phyloP scores from a whole-genome alignment of 2,797 vertebrate species.

The Eremophila alpestris region DNA sequence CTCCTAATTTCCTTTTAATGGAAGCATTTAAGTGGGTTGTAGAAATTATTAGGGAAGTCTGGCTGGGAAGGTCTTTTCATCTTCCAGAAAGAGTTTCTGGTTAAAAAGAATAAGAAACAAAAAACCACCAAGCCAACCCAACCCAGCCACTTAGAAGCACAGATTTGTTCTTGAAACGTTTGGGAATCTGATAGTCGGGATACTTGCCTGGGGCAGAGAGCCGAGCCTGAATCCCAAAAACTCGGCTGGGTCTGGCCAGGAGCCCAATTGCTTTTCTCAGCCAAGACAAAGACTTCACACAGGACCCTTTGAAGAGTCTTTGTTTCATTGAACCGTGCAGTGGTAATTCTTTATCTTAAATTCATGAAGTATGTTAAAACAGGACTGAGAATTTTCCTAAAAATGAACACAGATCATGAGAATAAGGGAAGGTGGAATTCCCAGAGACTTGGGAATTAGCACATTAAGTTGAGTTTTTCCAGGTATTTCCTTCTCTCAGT shows the following conservation, averaged over 20 bases:
- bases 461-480: background rate
- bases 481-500: background rate
- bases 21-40: background rate
- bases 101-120: background rate
- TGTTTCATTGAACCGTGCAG: background rate
- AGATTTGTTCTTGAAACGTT: background rate
- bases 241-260: background rate
- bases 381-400: background rate
- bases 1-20: background rate
- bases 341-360: conserved; percentile 12
- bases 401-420: background rate
- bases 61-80: background rate
- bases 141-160: background rate
- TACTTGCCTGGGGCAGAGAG: background rate
- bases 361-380: conserved; percentile 1
- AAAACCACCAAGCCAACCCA: background rate
- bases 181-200: background rate
- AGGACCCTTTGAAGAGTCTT: conserved; percentile 40
- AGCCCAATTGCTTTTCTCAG: conserved; percentile 39
- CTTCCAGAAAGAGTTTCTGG: background rate
- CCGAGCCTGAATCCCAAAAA: background rate
- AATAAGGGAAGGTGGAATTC: background rate
- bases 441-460: background rate
- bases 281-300: conserved; percentile 16
- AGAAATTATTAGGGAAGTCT: background rate